Conservation (phyloP, 1,140 invertebrate genomes). For the Mya arenaria region DNA sequence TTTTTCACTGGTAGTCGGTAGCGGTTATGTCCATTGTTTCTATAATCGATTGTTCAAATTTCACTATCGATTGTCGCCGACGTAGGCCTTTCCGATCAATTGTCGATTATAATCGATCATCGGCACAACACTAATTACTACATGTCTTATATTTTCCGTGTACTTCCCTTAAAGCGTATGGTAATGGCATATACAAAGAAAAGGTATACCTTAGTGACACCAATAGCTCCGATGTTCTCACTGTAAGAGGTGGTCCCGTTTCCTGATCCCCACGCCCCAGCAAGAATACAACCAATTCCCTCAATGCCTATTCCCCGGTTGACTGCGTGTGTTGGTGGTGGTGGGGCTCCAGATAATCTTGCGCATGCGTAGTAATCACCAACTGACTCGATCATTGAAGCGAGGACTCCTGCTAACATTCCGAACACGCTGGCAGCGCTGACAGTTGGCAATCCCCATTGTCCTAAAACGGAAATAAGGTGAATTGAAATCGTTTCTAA, state of each 20-base stretch:
- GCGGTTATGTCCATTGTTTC: too few relatives aligned
- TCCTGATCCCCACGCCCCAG: constrained; percentile 90
- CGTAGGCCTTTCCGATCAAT: too few relatives aligned
- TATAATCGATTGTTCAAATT: too few relatives aligned
- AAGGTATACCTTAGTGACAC: constrained; percentile 85
- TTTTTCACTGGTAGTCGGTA: too few relatives aligned
- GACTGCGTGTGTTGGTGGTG: constrained; percentile 89
- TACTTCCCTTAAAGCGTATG: neutral
- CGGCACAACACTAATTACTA: too few relatives aligned
- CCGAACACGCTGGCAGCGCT: constrained; percentile 72
- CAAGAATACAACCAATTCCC: constrained; percentile 91
- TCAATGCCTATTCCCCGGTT: constrained; percentile 93
- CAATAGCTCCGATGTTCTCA: constrained; percentile 94
- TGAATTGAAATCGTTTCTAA: too few relatives aligned
- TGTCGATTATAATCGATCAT: too few relatives aligned
- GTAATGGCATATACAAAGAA: neutral
- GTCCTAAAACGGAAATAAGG: too few relatives aligned
- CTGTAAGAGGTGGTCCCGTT: constrained; percentile 92
- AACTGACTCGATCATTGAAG: constrained; percentile 77
- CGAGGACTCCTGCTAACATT: constrained; percentile 74
- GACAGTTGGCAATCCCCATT: constrained; percentile 77
- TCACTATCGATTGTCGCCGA: too few relatives aligned
- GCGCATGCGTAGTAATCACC: constrained; percentile 83
- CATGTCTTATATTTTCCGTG: neutral
- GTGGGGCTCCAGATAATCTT: constrained; percentile 88